phyloP scores from a whole-genome alignment of 2,888 invertebrate species.

The Masnerella sp. region DNA sequence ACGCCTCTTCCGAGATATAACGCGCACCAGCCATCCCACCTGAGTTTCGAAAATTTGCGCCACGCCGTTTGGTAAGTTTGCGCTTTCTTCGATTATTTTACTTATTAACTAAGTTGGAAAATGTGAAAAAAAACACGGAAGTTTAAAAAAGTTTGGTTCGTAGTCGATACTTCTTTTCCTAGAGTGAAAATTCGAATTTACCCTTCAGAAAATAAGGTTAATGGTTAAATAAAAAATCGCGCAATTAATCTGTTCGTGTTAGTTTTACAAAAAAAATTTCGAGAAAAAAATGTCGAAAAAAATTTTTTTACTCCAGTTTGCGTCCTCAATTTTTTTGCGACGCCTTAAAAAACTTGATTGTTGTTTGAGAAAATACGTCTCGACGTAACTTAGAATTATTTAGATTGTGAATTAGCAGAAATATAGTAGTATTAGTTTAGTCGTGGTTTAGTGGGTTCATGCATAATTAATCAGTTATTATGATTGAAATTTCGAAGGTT shows the following conservation, averaged over 20 bases:
- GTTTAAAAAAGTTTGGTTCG: too few species aligned
- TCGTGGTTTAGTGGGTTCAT: constrained; percentile 7
- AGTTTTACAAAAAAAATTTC: too few species aligned
- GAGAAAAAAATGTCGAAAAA: too few species aligned
- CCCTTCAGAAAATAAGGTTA: too few species aligned
- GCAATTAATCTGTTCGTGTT: too few species aligned
- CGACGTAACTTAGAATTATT: neutral
- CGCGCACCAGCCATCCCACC: constrained; percentile 43
- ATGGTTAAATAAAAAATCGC: too few species aligned
- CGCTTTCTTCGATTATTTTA: too few species aligned
- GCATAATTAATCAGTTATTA: constrained; percentile 41
- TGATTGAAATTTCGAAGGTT: constrained; percentile 42
- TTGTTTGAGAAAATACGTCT: neutral
- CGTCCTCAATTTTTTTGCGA: neutral
- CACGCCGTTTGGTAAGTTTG: constrained; percentile 35
- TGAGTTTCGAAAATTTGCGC: constrained; percentile 27
- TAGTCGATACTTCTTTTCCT: too few species aligned
- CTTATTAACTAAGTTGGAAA: neutral
- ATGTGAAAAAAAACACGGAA: neutral
- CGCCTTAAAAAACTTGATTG: neutral
- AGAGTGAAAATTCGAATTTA: too few species aligned
- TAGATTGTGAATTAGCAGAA: constrained; percentile 16
- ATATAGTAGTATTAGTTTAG: neutral
- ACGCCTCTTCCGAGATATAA: constrained; percentile 55
- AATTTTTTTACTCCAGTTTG: too few species aligned